Evolutionary conservation across 2,113 vertebrate species (phyloP), one percentile per base, ranked within the genome.

Genomic region (Todiramphus saurophagus): DNA sequence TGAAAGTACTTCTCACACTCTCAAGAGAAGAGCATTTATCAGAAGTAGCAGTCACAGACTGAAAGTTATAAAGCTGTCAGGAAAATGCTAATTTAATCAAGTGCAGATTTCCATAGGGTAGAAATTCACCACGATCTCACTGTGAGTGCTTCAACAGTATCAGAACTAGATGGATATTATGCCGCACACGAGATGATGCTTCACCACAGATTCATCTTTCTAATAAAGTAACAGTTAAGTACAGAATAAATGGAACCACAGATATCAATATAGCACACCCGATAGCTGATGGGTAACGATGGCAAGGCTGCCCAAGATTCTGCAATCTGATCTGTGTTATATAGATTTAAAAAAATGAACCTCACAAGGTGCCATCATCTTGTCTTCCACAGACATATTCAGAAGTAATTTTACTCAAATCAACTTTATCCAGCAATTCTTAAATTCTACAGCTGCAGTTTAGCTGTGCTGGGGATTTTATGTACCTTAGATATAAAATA

Each of bases 11-110:
- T 68, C 73, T 94, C 51, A 39, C 17, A 81, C 63, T 88, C 51
- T 79, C 46, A 93, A 78, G 69, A 79, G 56, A 24, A 85, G 25
- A 92, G 11, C 58, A 53, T 94, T 96, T 96, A 92, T 87, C 51
- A 95, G 43, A 81, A 82, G 73, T 58, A 91, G 59, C 50, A 93
- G 79, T 63, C 83, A 73, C 41, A 74, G 85, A 90, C 31, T 56
- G 48, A 72, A 96, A 94, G 73, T 66, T 78, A 59, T 84, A 72
- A 86, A 93, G 68, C 72, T 94, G 73, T 90, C 80, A 89, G 73
- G 69, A 90, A 96, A 95, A 96, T 94, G 66, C 63, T 92, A 95
- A 96, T 95, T 95, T 95, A 93, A 93, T 84, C 86, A 93, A 93
- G 43, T 50, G 25, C 41, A 76, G 18, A 75, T 87, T 95, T 93